Percentiles rank a stretch among this genome's conserved stretches.
Conservation (phyloP, 2,888 invertebrate species). For the Timema cristinae region DNA sequence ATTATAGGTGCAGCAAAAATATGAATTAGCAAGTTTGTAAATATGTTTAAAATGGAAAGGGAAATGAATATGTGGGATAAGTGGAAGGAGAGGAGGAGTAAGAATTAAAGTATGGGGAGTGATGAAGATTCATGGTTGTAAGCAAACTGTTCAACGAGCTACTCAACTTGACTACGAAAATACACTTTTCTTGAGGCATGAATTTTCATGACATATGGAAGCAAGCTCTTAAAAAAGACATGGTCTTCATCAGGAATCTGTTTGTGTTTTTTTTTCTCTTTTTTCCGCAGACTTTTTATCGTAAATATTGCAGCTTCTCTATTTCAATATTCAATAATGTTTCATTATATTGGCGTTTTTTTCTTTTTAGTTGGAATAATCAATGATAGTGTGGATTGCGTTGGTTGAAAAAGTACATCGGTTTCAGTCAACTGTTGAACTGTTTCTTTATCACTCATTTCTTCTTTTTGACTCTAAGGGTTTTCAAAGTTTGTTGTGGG, state of each 20-base stretch:
- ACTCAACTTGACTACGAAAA: background rate
- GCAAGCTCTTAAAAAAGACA: background rate
- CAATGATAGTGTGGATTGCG: background rate
- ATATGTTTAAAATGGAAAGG: too few species aligned
- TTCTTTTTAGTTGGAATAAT: background rate
- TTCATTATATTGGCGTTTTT: background rate
- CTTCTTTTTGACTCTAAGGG: background rate
- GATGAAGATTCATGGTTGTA: background rate
- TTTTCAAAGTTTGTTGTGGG: background rate
- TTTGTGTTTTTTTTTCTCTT: background rate
- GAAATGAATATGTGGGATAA: too few species aligned
- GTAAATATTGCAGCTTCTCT: slow-evolving; percentile 6
- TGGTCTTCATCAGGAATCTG: background rate
- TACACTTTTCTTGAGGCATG: background rate
- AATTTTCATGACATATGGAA: background rate
- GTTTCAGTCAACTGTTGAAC: background rate
- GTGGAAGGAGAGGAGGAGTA: too few species aligned
- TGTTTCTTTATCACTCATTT: background rate
- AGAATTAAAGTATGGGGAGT: too few species aligned
- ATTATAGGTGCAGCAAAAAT: too few species aligned
- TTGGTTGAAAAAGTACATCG: background rate
- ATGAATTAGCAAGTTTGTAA: too few species aligned
- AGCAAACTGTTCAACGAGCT: slow-evolving; percentile 1
- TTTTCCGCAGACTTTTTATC: too few species aligned
- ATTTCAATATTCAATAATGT: background rate